Evolutionary conservation across 2,113 vertebrate species (phyloP), one percentile per base, ranked within the genome.

Genomic region (Rousettus leschenaultii): DNA sequence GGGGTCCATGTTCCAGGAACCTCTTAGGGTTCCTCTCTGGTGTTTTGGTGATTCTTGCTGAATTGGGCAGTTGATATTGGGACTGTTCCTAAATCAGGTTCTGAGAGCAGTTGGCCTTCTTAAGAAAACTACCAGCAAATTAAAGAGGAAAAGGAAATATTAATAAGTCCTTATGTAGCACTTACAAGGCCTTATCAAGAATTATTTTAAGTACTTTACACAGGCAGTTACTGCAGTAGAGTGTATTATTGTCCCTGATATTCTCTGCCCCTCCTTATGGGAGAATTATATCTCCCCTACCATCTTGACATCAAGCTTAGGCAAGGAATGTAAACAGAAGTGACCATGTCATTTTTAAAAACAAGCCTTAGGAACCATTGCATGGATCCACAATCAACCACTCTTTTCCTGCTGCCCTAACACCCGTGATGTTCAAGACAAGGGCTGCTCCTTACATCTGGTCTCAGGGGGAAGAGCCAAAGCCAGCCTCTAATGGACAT

Each of bases 41-140:
- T 59, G 43, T 85, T 93, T 59, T 35, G 66, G 61, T 59, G 40
- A 9, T 43, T 87, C 91, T 71, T 74, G 79, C 51, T 30, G 89
- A 91, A 43, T 65, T 35, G 53, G 35, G 65, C 21, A 70, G 57
- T 61, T 77, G 35, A 40, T 40, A 7, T 57, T 51, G 28, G 10
- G 59, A 63, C 66, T 88, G 16, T 78, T 95, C 85, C 68, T 88
- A 73, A 93, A 90, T 71, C 71, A 95, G 66, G 0, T 9, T 68
- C 84, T 86, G 59, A 68, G 78, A 93, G 48, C 12, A 53, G 35
- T 33, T 35, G 59, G 19, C 26, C n/a, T 85, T 48, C n/a, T 82
- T 91, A 82, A 53, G 59, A 88, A 96, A 97, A 95, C 13, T 63
- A 53, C 22, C 21, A 43, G 86, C 66, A 77, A 61, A 68, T 59